These are phyloP conservation scores for Drosophila santomea DNA, from an alignment of 1,140 invertebrate species.

Conservation along the genomic window DNA sequence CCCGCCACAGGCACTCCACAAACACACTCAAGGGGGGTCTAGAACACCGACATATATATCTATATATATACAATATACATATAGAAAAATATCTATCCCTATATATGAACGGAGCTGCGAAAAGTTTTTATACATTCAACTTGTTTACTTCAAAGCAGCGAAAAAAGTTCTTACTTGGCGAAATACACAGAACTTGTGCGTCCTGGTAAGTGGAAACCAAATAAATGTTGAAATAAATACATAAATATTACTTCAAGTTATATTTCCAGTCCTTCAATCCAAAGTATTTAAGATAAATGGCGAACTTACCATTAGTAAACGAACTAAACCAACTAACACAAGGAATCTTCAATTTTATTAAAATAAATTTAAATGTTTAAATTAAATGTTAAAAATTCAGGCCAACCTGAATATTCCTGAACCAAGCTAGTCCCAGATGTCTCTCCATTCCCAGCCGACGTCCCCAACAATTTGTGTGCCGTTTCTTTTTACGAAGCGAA, in stretches of 20 bases:
- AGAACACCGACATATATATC: not conserved
- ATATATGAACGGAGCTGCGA: conserved; percentile 2
- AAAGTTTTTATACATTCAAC: conserved; percentile 16
- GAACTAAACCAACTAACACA: no score
- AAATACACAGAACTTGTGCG: conserved; percentile 12
- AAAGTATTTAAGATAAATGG: not conserved
- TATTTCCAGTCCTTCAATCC: not conserved
- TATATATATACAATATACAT: conserved; percentile 28
- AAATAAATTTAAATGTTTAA: no score
- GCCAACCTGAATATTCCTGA: not conserved
- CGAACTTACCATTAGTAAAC: no score
- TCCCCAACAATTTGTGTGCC: conserved; percentile 1
- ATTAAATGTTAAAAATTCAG: no score
- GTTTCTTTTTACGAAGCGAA: conserved; percentile 48
- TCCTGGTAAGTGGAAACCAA: not conserved
- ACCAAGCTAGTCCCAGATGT: conserved; percentile 22
- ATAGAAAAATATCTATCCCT: conserved; percentile 22
- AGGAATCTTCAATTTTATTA: no score
- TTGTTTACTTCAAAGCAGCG: conserved; percentile 38
- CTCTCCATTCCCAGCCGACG: conserved; percentile 23
- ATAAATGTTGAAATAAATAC: not conserved
- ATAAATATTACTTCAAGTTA: not conserved
- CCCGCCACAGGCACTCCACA: conserved; percentile 25
- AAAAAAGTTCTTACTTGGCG: conserved; percentile 21
- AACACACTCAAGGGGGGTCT: conserved; percentile 20